Percentiles rank a stretch among this genome's conserved stretches.
These are phyloP conservation scores for Tragelaphus oryx DNA, from an alignment of 2,797 vertebrate genomes.

Conservation along the genomic window DNA sequence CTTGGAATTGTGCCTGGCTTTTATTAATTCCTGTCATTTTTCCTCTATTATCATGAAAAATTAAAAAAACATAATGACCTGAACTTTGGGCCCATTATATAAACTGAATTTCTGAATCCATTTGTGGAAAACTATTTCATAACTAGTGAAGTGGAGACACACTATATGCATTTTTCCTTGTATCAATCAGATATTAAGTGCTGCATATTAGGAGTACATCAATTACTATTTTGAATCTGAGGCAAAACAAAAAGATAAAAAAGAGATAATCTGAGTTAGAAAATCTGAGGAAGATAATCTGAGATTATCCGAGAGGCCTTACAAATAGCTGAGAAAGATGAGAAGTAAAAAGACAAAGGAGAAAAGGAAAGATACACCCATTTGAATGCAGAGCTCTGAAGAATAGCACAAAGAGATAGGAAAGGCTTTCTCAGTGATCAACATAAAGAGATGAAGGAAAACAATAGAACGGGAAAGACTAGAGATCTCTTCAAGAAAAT, in stretches of 20 bases:
- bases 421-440: not conserved
- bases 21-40: constrained; percentile 48
- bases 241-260: not conserved
- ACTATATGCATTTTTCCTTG: not conserved
- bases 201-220: not conserved
- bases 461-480: not conserved
- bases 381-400: not conserved
- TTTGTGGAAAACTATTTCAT: not conserved
- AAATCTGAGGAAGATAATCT: not conserved
- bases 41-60: not conserved
- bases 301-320: not conserved
- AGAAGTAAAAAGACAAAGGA: not conserved
- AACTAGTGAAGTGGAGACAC: constrained; percentile 7
- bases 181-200: not conserved
- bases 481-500: not conserved
- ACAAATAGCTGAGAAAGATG: not conserved
- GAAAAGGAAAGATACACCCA: not conserved
- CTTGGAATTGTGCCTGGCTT: constrained; percentile 42
- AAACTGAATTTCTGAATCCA: constrained; percentile 19
- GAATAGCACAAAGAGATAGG: not conserved
- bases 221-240: not conserved
- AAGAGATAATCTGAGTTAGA: not conserved
- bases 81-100: constrained; percentile 25
- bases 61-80: constrained; percentile 36
- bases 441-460: not conserved